These are phyloP conservation scores for Tiliqua scincoides DNA, from an alignment of 2,113 vertebrate genomes.

Conservation along the genomic window DNA sequence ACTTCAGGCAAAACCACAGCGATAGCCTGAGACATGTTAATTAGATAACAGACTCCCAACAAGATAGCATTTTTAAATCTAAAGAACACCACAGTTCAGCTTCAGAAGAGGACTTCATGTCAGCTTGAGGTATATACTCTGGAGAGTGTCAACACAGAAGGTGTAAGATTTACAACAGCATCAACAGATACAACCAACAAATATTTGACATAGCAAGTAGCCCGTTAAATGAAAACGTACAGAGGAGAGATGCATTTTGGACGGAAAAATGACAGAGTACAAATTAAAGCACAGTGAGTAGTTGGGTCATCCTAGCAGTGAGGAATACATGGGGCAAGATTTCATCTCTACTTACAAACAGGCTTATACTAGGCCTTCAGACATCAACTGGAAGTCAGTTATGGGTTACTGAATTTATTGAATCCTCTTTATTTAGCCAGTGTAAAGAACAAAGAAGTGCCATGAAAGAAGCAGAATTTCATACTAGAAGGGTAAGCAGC, in stretches of 20 bases:
- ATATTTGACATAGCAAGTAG: constrained; percentile 12
- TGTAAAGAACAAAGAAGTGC: not conserved
- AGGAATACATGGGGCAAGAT: not conserved
- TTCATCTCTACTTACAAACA: not conserved
- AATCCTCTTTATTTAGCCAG: not conserved
- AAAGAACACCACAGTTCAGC: not conserved
- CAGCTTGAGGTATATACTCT: not conserved
- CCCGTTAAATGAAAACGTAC: not conserved
- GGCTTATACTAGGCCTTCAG: not conserved
- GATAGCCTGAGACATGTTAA: not conserved
- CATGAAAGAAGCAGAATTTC: not conserved
- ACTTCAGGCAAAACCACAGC: not conserved
- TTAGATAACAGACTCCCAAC: not conserved
- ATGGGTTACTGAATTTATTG: not conserved
- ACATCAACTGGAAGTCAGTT: not conserved
- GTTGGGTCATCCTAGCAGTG: constrained; percentile 14
- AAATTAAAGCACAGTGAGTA: not conserved
- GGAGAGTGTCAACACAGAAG: not conserved
- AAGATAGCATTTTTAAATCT: not conserved
- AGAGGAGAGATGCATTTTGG: constrained; percentile 18
- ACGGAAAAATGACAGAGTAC: not conserved
- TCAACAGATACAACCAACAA: constrained; percentile 1
- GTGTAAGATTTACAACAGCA: not conserved
- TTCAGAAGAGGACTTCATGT: not conserved
- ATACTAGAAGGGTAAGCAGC: too few species aligned